Evolutionary conservation across 2,113 vertebrate genomes (phyloP), one percentile per base, ranked within the genome.

Genomic region (Puma concolor): DNA sequence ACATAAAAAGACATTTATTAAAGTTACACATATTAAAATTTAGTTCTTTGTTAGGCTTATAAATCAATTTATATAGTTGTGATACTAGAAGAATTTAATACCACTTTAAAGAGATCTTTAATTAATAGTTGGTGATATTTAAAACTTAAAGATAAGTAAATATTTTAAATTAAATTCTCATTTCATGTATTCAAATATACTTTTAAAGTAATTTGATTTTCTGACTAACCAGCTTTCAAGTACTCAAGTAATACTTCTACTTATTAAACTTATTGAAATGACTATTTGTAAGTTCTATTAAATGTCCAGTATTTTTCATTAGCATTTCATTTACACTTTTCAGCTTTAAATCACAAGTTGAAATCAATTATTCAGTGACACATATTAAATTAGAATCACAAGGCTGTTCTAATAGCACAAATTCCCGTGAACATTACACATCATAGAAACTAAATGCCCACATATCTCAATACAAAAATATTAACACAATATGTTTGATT

Each of bases 111-210:
- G 60, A 82, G 16, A 7, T 52, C 48, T 94, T 84, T 91, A 81
- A 12, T 94, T 76, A 94, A 36, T 63, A 48, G 44, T 31, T 90
- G 16, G 13, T 83, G 12, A 0, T 88, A 33, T 79, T 81, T 96
- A 81, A 86, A 91, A 74, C 11, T 48, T 83, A 85, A 84, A 81
- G 9, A 69, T 48, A 23, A 60, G 60, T 50, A 94, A 76, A 16
- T 64, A 72, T 97, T 96, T 97, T 87, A 79, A 96, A 66, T 2
- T 57, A 88, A 87, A 77, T 64, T 90, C 44, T 71, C 11, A 97
- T 81, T 81, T 69, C 79, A 36, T 85, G 29, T 63, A 81, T 63
- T 85, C 57, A 48, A 50, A 71, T 80, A 80, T 48, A 67, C 8
- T 36, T 96, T 57, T 44, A 25, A 76, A 88, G 41, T 77, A 88